A percentile compares a stretch with the other conserved stretches of the same genome.
Evolutionary conservation across 92 coral and sea anemone species (phyloP).

Genomic region (Palythoa caribaeorum): DNA sequence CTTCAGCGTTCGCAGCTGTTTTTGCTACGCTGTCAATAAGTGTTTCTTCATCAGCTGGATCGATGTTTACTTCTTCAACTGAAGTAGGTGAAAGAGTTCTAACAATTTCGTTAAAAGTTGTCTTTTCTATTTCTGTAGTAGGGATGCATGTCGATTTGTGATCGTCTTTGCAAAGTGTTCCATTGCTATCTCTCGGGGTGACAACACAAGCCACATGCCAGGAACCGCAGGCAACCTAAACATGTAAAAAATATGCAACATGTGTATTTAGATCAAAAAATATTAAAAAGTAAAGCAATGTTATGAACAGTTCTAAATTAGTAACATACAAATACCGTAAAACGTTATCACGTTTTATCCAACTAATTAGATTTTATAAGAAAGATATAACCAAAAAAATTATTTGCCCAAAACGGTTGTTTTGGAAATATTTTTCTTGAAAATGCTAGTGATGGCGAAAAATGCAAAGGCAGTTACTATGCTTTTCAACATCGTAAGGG

Average conservation of each 20-base stretch:
- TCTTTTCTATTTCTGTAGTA: not conserved
- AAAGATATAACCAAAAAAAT: too few species aligned
- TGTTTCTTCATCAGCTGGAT: not conserved
- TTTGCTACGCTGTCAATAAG: not conserved
- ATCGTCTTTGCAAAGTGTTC: not conserved
- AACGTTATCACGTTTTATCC: too few species aligned
- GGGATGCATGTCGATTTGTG: not conserved
- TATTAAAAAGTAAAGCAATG: too few species aligned
- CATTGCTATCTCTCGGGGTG: not conserved
- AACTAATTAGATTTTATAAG: too few species aligned
- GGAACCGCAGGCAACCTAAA: constrained; percentile 92
- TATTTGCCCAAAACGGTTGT: too few species aligned
- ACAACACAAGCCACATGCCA: constrained; percentile 96
- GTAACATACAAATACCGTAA: too few species aligned
- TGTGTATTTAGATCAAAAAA: not conserved
- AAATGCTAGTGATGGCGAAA: too few species aligned
- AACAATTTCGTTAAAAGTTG: not conserved
- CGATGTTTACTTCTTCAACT: not conserved
- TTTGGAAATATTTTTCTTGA: too few species aligned
- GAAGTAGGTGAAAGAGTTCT: not conserved
- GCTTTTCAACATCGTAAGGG: too few species aligned
- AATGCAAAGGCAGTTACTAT: too few species aligned
- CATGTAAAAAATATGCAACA: not conserved
- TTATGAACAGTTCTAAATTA: too few species aligned
- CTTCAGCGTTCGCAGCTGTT: not conserved